phyloP scores from a whole-genome alignment of 2,113 vertebrate genomes.

The Periophthalmus modestus region DNA sequence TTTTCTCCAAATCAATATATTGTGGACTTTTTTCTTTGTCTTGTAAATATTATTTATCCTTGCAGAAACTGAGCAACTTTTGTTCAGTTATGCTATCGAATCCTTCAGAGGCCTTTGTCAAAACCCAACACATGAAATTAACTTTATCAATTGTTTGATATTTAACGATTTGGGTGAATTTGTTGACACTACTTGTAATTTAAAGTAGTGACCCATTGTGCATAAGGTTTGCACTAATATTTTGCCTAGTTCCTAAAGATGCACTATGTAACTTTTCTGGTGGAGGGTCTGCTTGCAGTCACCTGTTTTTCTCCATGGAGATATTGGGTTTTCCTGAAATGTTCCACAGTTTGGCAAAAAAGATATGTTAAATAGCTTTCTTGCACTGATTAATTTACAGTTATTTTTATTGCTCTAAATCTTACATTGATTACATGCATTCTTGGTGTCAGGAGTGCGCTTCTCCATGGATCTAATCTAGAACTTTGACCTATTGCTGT shows the following conservation, averaged over 20 bases:
- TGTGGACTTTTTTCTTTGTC: conserved; percentile 74
- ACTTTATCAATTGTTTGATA: conserved; percentile 57
- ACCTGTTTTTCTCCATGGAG: too few relatives aligned
- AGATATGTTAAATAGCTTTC: too few relatives aligned
- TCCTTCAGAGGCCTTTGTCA: conserved; percentile 58
- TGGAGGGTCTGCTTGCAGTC: too few relatives aligned
- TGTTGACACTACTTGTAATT: conserved; percentile 33
- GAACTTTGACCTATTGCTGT: too few relatives aligned
- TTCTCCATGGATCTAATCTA: too few relatives aligned
- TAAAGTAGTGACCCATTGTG: conserved; percentile 16
- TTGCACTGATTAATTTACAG: too few relatives aligned
- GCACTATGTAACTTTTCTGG: too few relatives aligned
- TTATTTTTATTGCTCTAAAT: too few relatives aligned
- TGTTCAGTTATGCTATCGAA: conserved; percentile 65
- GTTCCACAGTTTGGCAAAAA: too few relatives aligned
- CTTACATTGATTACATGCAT: too few relatives aligned
- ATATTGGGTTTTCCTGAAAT: too few relatives aligned
- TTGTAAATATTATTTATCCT: conserved; percentile 95
- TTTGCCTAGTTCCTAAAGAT: conserved; percentile 18
- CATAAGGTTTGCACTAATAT: conserved; percentile 33
- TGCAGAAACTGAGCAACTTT: conserved; percentile 89
- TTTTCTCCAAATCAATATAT: conserved; percentile 74
- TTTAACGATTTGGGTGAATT: conserved; percentile 49
- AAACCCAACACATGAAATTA: conserved; percentile 37
- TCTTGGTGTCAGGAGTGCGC: too few relatives aligned